Conservation (phyloP, 1,140 invertebrate species). For the Geopemphigus sp. region DNA sequence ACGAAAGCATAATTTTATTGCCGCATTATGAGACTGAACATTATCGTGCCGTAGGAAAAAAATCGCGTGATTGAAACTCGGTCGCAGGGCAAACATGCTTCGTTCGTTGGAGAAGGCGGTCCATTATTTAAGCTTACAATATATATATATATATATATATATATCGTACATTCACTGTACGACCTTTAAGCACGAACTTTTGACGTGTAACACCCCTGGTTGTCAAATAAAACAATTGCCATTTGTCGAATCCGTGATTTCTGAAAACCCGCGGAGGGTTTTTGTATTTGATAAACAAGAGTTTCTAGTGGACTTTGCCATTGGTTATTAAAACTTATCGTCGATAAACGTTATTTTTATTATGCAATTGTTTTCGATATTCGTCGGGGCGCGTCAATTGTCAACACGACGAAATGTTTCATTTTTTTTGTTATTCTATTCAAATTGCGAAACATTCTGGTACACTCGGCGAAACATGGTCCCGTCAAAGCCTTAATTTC, state of each 20-base stretch:
- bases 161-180: background rate
- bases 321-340: no score
- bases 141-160: no score
- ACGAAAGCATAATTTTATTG: background rate
- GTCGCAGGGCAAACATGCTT: background rate
- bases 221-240: background rate
- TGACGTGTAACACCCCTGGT: background rate
- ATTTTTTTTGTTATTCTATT: no score
- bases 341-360: background rate
- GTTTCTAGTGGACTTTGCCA: no score
- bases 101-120: background rate
- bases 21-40: no score
- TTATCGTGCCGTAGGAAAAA: background rate
- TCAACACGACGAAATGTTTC: background rate
- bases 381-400: background rate
- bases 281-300: no score
- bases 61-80: slow-evolving; percentile 18
- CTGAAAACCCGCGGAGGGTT: background rate
- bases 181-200: background rate
- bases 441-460: no score
- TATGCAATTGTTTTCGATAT: background rate
- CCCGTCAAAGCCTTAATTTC: no score
- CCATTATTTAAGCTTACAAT: background rate
- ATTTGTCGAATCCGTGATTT: background rate
- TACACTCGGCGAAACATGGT: no score